Base-by-base conservation (phyloP, 1,140 invertebrate species). In the Pararge aegeria region DNA sequence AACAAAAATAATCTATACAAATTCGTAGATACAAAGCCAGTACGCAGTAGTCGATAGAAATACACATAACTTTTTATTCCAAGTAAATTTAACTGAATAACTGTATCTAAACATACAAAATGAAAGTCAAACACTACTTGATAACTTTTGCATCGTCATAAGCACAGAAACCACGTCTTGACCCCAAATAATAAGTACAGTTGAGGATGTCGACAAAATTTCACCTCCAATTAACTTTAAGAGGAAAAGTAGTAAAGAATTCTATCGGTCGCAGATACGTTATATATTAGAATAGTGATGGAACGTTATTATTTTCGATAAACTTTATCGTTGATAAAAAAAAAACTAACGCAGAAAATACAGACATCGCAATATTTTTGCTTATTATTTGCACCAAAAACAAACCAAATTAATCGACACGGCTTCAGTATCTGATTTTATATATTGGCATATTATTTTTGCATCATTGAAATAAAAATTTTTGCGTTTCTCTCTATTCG, bases 181-280 rank as follows among this genome's bases (percentile, higher is more conserved):
- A 51, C 46, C 48, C 48, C 10, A 58, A 57, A 50, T 42, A 50
- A 38, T 42, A 50, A 27, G 55, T 51, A 50, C 30, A 42, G 34
- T 27, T 24, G 21, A 51, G 15, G 37, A 18, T 40, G 10, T 40
- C 5, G n/a, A 10, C 18, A 30, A 24, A 58, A 58, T 58, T 58
- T 58, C 55, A 58, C 55, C 37, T 42, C 15, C 55, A 58, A 58
- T 58, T 58, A 58, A 58, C 48, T 58, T 51, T 29, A 34, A 19
- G 34, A 58, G 34, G 38, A 18, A 15, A 42, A 42, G 12, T 34
- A 7, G 29, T 10, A 7, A 10, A 7, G 9, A 30, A 30, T 10
- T 30, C 10, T 30, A 30, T 10, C 3, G 10, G 3, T 3, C 10
- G 10, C 10, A n/a, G n/a, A n/a, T n/a, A 24, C 24, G 24, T 24